These are phyloP conservation scores for Microcebus jonahi DNA, from an alignment of 2,113 vertebrate species.

Conservation along the genomic window DNA sequence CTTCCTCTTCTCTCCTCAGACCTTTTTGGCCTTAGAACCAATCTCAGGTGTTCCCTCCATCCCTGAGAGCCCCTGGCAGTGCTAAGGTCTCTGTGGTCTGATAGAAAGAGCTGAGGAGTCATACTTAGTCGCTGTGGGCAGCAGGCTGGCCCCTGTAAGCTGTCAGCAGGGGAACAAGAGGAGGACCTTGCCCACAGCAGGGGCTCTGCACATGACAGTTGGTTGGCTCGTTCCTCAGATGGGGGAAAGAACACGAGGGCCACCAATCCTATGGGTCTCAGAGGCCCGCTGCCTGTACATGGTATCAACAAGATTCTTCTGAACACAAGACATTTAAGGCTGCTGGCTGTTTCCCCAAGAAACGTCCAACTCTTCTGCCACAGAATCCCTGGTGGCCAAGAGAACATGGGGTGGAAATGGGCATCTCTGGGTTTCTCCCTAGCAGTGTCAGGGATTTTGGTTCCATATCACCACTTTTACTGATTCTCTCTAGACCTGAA, in stretches of 20 bases:
- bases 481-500: background rate
- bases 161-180: background rate
- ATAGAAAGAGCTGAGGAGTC: background rate
- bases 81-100: background rate
- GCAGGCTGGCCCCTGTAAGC: background rate
- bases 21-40: background rate
- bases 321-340: background rate
- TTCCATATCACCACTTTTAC: background rate
- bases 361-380: background rate
- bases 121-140: background rate
- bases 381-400: background rate
- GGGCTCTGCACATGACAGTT: background rate
- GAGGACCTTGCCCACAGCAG: background rate
- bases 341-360: conserved; percentile 1
- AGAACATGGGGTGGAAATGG: background rate
- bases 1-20: background rate
- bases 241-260: background rate
- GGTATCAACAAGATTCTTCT: background rate
- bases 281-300: background rate
- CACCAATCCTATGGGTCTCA: background rate
- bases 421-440: background rate
- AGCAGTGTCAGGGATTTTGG: background rate
- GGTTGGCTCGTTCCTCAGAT: background rate
- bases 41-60: background rate
- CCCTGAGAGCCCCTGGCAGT: background rate